Base-by-base conservation (phyloP, 1,140 invertebrate species). In the Zaprionus nigranus region DNA sequence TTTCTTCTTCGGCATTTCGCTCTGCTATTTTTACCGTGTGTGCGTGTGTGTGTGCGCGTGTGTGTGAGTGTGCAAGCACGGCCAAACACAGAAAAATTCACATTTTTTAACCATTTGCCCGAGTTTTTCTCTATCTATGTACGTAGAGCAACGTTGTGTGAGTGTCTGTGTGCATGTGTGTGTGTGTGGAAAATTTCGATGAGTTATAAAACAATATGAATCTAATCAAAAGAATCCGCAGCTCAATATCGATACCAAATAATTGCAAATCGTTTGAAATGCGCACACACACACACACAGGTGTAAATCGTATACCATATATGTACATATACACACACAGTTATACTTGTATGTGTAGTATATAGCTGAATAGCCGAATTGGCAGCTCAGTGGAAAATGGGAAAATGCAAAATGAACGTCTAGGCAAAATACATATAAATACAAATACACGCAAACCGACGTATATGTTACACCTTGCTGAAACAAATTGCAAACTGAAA, bases 121-220 rank as follows among this genome's bases (percentile, higher is more conserved):
- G 85, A 84, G 53, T 87, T 88, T 64, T 68, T 56, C 54, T 72
- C n/a, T 46, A 46, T 46, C 40, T 3, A 60, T 68, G 58, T 38
- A 40, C 15, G 15, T 15, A 40, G 5, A 40, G 49, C 68, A 30
- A 2, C 51, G 24, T 15, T 63, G 46, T 51, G 43, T 64, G 60
- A 65, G 54, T 53, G 66, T 76, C 63, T 85, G 70, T 40, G 24
- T 64, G 59, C 36, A 36, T 57, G n/a, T 49, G 58, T 61, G 22
- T 59, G 53, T 66, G 62, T 84, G 81, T 90, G 81, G 71, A 90
- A 88, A 88, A 85, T 79, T 88, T 90, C 56, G 49, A 78, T 87
- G 75, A 81, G 75, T 88, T 90, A 88, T 90, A 88, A 90, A 88
- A 90, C 85, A 81, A 79, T 66, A 77, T 74, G 15, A 49, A 22